Evolutionary conservation across 1,140 invertebrate genomes (phyloP), one percentile per base, ranked within the genome.

Genomic region (Drosophila subobscura): DNA sequence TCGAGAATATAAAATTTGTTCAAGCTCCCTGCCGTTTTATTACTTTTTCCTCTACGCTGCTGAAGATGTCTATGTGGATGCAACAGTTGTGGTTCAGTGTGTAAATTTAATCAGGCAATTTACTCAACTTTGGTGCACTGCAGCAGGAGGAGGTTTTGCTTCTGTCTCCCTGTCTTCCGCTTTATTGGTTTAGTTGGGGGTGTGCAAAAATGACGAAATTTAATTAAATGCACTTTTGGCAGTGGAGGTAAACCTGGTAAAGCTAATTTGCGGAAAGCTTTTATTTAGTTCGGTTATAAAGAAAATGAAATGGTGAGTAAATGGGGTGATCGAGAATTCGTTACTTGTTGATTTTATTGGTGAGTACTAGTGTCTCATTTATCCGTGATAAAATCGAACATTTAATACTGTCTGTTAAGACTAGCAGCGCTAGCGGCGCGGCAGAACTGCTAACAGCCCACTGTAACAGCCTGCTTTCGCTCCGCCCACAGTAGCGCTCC

Each of bases 81-180:
- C 80, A 84, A 84, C 80, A 77, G 72, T 86, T 85, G 81, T 33
- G 83, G 77, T 60, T 61, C 63, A 22, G 77, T 86, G 81, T 85
- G 81, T 86, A 86, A 86, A 85, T 85, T 85, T 86, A 85, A 86
- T 85, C 81, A 85, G 73, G 47, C 73, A 60, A 60, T 72, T 61
- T 68, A 46, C 80, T 84, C 67, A 85, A 79, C 54, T 72, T 76
- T 72, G 72, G 53, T 49, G 47, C 73, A 60, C 53, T 47, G 53
- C 54, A 59, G 41, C 60, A 42, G 27, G 10, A 44, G 29, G 16
- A 20, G 16, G 16, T 20, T 20, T 1, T 20, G 16, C 16, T 20
- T 20, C 12, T 44, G 12, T 6, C 67, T 46, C 22, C 45, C 59
- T 27, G 16, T 41, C 33, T 50, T 27, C 16, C 41, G 5, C 29